phyloP scores from a whole-genome alignment of 2,113 vertebrate genomes.

The Pampusana beccarii region DNA sequence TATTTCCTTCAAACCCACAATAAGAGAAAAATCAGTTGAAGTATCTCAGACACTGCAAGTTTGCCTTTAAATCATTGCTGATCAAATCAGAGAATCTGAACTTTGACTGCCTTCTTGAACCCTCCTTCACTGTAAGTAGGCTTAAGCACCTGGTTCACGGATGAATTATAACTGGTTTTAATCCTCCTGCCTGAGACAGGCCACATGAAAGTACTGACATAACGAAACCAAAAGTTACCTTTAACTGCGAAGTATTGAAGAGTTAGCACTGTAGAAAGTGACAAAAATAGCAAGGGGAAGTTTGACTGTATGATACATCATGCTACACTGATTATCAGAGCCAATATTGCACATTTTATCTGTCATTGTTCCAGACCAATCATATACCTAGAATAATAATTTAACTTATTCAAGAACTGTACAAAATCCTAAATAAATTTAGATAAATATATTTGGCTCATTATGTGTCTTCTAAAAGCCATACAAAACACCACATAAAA shows the following conservation, averaged over 20 bases:
- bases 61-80: neutral
- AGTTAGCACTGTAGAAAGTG: neutral
- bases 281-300: neutral
- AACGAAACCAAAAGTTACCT: neutral
- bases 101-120: neutral
- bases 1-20: neutral
- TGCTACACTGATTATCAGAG: neutral
- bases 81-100: neutral
- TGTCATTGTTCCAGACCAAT: neutral
- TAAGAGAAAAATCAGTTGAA: neutral
- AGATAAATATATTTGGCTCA: neutral
- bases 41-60: neutral
- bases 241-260: neutral
- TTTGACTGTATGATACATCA: too few species aligned
- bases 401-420: neutral
- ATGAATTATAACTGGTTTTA: neutral
- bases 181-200: neutral
- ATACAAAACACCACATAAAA: neutral
- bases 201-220: neutral
- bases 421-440: neutral
- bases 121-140: neutral
- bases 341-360: neutral
- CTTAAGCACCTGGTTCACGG: neutral
- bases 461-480: neutral
- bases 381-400: neutral